Evolutionary conservation across 2,888 invertebrate species (phyloP), one percentile per base, ranked within the genome.

Genomic region (Caenorhabditis drosophilae): DNA sequence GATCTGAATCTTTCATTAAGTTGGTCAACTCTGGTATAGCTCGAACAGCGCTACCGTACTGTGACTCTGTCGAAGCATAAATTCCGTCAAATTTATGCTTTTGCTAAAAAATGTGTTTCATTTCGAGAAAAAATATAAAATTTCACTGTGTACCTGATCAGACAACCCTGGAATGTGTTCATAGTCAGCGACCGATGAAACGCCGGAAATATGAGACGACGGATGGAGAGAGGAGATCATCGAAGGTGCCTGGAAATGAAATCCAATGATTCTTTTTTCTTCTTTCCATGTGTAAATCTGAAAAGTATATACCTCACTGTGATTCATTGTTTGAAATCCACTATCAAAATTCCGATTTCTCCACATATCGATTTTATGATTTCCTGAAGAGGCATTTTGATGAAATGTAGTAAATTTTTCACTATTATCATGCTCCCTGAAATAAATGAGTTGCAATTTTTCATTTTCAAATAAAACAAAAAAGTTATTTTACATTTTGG

Each of bases 291-390:
- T 22, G 12, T 9, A 31, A 6, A 31, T 31, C 6, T 9, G 12
- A 31, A 9, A 12, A 6, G 22, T n/a, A 6, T 12, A 35, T 40
- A 75, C 79, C 64, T 77, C 74, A 48, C 75, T 75, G 44, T 73
- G 77, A 54, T 70, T 70, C 77, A 80, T 80, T 18, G 77, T 77
- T 51, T 80, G 80, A 25, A 80, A 71, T 42, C 80, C 80, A 51
- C 78, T 78, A 62, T 80, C 80, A 45, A 66, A 76, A 48, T 70
- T 71, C 38, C 63, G 58, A 38, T 70, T 69, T 57, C 71, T 59
- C 76, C 76, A 76, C 60, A 67, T 66, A 34, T 63, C 57, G 26
- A 73, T 68, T 48, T 70, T 70, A 11, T 53, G 64, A 26, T 51
- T 53, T 20, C 58, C 64, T 15, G 58, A 46, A 6, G 51, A 62